Percentiles rank a stretch among this genome's conserved stretches.
Conservation (phyloP, 2,888 invertebrate species). For the Agrotis segetum region DNA sequence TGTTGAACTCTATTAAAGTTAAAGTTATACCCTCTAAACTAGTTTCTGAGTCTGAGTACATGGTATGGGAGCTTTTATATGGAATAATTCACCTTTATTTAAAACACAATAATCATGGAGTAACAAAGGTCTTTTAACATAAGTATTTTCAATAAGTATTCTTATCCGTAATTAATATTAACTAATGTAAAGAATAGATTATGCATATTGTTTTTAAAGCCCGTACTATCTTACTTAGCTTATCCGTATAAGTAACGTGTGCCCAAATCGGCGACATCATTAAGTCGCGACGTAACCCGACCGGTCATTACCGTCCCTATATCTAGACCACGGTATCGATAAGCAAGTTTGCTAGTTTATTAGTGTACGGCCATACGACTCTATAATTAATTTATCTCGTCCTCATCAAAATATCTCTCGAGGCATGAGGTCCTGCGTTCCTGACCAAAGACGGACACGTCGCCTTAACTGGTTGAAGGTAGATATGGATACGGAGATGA, state of each 20-base stretch:
- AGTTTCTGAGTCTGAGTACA: too few species aligned
- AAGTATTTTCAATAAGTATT: too few species aligned
- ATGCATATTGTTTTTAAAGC: slow-evolving; percentile 29
- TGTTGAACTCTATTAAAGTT: neutral
- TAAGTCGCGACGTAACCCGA: slow-evolving; percentile 58
- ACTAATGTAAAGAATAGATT: neutral
- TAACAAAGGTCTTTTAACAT: too few species aligned
- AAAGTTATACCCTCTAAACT: too few species aligned
- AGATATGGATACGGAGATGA: slow-evolving; percentile 23
- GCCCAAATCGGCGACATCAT: slow-evolving; percentile 66
- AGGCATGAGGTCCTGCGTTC: slow-evolving; percentile 82
- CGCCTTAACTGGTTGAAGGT: slow-evolving; percentile 46
- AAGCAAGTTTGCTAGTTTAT: slow-evolving; percentile 81
- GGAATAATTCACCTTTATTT: too few species aligned
- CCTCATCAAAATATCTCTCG: slow-evolving; percentile 85
- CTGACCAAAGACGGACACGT: slow-evolving; percentile 70
- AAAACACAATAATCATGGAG: too few species aligned
- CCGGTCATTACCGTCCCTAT: slow-evolving; percentile 72
- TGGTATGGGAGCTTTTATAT: too few species aligned
- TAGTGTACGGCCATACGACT: slow-evolving; percentile 74
- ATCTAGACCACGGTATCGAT: slow-evolving; percentile 77
- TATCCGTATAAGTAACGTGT: slow-evolving; percentile 49
- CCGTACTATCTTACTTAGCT: slow-evolving; percentile 28
- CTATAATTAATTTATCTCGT: slow-evolving; percentile 86
- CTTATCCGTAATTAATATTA: too few species aligned